Conservation (phyloP, 2,888 invertebrate species). For the Augochlorella aurata region DNA sequence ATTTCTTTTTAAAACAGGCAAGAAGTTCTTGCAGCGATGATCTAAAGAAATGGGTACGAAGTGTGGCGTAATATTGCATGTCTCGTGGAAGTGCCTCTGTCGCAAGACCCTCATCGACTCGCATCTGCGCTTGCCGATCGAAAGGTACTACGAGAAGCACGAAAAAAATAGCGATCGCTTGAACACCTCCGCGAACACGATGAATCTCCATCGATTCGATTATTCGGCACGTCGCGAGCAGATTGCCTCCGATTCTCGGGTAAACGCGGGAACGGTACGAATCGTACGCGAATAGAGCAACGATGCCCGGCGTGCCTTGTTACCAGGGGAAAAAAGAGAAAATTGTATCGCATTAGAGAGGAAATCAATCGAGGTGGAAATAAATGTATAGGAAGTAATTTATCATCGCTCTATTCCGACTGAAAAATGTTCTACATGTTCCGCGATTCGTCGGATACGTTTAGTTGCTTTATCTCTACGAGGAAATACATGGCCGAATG, state of each 20-base stretch:
- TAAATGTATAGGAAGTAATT: neutral
- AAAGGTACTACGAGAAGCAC: conserved; percentile 29
- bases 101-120: conserved; percentile 60
- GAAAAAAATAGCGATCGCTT: conserved; percentile 11
- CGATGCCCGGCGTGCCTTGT: neutral
- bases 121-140: conserved; percentile 43
- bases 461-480: neutral
- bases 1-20: neutral
- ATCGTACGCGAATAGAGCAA: neutral
- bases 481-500: neutral
- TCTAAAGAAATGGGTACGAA: conserved; percentile 63
- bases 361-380: neutral
- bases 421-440: neutral
- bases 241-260: neutral
- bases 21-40: conserved; percentile 60
- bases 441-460: neutral
- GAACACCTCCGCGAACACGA: neutral
- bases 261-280: too few relatives aligned
- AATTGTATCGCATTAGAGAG: neutral
- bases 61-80: conserved; percentile 67
- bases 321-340: neutral
- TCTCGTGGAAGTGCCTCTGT: conserved; percentile 64
- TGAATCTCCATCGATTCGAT: neutral
- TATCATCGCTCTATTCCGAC: neutral
- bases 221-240: neutral